Evolutionary conservation across 2,113 vertebrate genomes (phyloP).

Genomic region (Otis tarda): DNA sequence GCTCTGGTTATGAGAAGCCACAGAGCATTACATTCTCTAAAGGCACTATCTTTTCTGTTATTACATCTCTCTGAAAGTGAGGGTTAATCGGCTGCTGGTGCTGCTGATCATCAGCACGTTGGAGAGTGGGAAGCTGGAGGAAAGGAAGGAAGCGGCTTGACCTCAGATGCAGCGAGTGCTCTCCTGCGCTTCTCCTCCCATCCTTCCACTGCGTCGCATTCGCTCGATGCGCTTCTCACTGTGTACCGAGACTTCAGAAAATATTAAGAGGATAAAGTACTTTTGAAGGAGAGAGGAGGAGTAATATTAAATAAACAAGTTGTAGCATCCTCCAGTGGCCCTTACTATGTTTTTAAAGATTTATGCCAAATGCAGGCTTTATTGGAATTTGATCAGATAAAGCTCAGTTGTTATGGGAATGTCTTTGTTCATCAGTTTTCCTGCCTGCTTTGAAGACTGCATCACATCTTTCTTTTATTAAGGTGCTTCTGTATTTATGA

Average conservation of each 20-base stretch:
- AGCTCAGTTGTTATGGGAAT: conserved; percentile 60
- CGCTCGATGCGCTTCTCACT: fast-evolving
- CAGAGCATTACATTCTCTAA: neutral
- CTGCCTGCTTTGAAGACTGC: conserved; percentile 50
- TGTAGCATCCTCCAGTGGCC: conserved; percentile 50
- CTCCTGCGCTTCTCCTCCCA: fast-evolving
- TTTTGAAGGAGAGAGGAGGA: conserved; percentile 7
- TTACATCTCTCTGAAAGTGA: neutral
- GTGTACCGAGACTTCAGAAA: neutral
- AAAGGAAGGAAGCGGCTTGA: neutral
- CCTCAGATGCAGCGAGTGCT: fast-evolving
- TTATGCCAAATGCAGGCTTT: conserved; percentile 70
- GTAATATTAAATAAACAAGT: conserved; percentile 60
- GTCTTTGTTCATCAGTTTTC: conserved; percentile 58
- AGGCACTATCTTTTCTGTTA: neutral
- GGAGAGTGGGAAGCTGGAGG: neutral
- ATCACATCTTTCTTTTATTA: conserved; percentile 70
- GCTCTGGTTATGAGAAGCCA: neutral
- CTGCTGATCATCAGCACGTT: neutral
- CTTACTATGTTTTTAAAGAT: conserved; percentile 69
- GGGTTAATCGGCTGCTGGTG: neutral
- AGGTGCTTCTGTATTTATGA: conserved; percentile 65
- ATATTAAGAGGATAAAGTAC: conserved; percentile 40
- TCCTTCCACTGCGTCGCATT: neutral
- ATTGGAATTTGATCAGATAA: conserved; percentile 72